Base-by-base conservation (phyloP, 2,113 vertebrate species). In the Gambusia affinis region DNA sequence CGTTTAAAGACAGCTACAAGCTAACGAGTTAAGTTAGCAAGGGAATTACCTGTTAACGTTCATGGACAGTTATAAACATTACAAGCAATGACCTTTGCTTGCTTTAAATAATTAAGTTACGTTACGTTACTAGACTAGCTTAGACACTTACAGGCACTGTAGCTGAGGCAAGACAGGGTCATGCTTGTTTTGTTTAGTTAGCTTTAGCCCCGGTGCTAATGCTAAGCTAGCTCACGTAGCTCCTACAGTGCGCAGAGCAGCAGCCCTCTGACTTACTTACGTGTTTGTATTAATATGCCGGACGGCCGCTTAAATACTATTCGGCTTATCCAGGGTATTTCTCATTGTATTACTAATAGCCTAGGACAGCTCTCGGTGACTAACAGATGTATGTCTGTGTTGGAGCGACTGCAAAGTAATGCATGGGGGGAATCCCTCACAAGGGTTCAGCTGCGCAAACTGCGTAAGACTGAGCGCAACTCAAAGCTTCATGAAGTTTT, bases 151-250 rank as follows among this genome's bases (percentile, higher is more conserved):
- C 8, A 35, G 1, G 22, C 28, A 17, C 22, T 12, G 35, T 0
- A 7, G 0, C 14, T 60, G 7, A 29, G 19, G 4, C 24, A 57
- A 57, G 51, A 11, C 10, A 37, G 17, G 28, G n/a, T 47, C 76
- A 72, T 71, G 70, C 67, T 81, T 76, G 37, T 80, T 78, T 19
- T 77, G 70, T 72, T 86, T 67, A 87, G 87, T 88, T 81, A 71
- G 76, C 12, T 60, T 72, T 76, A 70, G 78, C 88, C 31, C 88
- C 35, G 63, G 14, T 42, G 83, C 85, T 85, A 75, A 60, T 3
- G 39, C 57, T 42, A 35, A 28, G 62, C 37, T 64, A 62, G n/a
- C 24, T 74, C 24, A 22, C 22, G 27, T 22, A 29, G 12, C 51
- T 57, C 54, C 35, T 62, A 28, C 42, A 0, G 27, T 27, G 27